Evolutionary conservation across 1,140 invertebrate species (phyloP).

Genomic region (Papilio glaucus): DNA sequence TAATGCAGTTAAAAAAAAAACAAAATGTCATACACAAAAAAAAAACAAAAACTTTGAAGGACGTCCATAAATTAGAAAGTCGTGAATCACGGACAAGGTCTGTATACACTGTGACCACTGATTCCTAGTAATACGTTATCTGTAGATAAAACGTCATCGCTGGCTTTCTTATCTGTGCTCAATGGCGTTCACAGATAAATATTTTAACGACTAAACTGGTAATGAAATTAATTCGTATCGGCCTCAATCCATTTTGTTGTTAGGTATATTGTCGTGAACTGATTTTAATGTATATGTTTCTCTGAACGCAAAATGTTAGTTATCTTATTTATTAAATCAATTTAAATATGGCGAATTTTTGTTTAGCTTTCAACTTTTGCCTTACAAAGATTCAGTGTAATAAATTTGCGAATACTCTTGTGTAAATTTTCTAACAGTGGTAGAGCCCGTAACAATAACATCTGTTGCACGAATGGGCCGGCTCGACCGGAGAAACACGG

Average conservation of each 20-base stretch:
- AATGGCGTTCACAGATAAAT: conserved; percentile 19
- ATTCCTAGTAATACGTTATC: conserved; percentile 8
- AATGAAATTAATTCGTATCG: conserved; percentile 5
- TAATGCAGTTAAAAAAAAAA: too few species aligned
- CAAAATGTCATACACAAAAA: too few species aligned
- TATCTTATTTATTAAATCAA: too few species aligned
- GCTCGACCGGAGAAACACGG: too few species aligned
- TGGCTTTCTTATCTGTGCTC: background rate
- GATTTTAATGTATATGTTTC: background rate
- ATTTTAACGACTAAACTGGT: conserved; percentile 2
- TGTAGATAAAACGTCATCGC: conserved; percentile 7
- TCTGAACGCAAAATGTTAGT: background rate
- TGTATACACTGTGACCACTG: conserved; percentile 2
- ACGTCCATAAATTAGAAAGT: conserved; percentile 15
- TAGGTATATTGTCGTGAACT: background rate
- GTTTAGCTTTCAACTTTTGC: too few species aligned
- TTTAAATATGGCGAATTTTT: too few species aligned
- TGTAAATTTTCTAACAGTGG: too few species aligned
- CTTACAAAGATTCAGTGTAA: too few species aligned
- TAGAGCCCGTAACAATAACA: too few species aligned
- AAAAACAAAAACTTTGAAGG: background rate
- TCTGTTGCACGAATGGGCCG: too few species aligned
- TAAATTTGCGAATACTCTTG: too few species aligned
- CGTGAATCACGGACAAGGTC: background rate
- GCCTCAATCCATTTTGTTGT: background rate